Conservation (phyloP, 2,888 invertebrate species). For the Agrochola litura region DNA sequence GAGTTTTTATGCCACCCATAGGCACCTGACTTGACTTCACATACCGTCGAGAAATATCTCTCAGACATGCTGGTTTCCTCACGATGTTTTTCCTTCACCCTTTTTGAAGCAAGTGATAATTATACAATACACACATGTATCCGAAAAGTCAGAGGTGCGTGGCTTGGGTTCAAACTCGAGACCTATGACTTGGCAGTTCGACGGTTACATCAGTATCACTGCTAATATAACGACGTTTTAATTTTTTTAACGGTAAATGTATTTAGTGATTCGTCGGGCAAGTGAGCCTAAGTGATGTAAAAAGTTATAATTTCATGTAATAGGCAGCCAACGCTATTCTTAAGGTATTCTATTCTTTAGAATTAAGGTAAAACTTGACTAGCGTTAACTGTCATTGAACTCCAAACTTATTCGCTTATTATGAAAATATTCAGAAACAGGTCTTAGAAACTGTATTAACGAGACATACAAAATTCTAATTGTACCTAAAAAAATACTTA, state of each 20-base stretch:
- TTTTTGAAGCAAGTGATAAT: too few relatives aligned
- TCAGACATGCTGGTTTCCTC: too few relatives aligned
- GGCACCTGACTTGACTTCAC: too few relatives aligned
- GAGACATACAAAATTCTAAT: conserved; percentile 21
- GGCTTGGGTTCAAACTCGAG: too few relatives aligned
- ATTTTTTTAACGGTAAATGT: background rate
- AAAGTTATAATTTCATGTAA: background rate
- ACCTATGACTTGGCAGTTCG: too few relatives aligned
- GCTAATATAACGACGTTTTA: background rate
- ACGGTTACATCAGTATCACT: too few relatives aligned
- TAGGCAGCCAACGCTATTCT: background rate
- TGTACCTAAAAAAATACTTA: background rate
- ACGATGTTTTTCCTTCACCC: too few relatives aligned
- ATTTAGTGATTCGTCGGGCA: background rate
- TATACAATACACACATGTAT: too few relatives aligned
- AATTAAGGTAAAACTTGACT: background rate
- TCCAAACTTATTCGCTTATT: background rate
- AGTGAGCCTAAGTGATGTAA: conserved; percentile 2
- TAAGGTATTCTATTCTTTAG: background rate
- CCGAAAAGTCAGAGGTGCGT: too few relatives aligned
- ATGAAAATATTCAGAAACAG: conserved; percentile 1
- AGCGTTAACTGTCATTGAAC: background rate
- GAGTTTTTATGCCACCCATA: too few relatives aligned
- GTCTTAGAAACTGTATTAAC: conserved; percentile 7
- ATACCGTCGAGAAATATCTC: too few relatives aligned